Base-by-base conservation (phyloP, 2,797 vertebrate species). In the Diplodus puntazzo region DNA sequence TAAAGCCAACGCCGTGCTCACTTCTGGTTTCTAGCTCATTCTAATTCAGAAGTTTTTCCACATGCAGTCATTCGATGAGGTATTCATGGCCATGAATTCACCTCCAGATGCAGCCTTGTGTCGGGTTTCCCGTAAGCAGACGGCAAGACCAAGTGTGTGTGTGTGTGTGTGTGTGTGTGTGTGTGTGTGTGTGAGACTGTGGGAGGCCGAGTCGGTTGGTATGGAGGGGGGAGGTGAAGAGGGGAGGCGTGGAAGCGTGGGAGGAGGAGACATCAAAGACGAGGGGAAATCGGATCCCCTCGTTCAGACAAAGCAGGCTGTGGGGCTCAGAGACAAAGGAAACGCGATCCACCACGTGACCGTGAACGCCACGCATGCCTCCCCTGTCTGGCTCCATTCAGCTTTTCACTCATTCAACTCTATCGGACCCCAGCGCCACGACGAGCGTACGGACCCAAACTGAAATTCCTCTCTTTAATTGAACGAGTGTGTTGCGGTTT, bases 261-360 rank as follows among this genome's bases (percentile, higher is more conserved):
- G 91, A 92, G 91, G 89, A 86, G 90, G 89, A 87, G 89, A 90
- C 91, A 91, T 94, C 93, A 93, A 93, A 94, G 87, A 49, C 43
- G 4, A 80, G 52, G 84, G 87, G 92, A 90, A 94, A 94, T 87
- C 30, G 73, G 85, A 92, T 89, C 90, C 89, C 81, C 79, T 82
- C 64, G 52, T 73, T 79, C 77, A 86, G 69, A 91, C 88, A 92
- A 88, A 92, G 92, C 78, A 7, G 63, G 73, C 85, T 23, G 81
- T 68, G 78, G 76, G 84, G 79, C 78, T 90, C 80, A 50, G 83
- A 90, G 92, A 93, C 92, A 94, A 94, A 93, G 84, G 91, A 87
- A 92, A 92, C 43, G 69, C 5, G 77, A 94, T 92, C 88, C 43
- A 72, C 88, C 84, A 79, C 86, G 86, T 92, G 94, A 92, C 89